phyloP scores from a whole-genome alignment of 1,140 invertebrate genomes.

The Aphaenogaster floridana region DNA sequence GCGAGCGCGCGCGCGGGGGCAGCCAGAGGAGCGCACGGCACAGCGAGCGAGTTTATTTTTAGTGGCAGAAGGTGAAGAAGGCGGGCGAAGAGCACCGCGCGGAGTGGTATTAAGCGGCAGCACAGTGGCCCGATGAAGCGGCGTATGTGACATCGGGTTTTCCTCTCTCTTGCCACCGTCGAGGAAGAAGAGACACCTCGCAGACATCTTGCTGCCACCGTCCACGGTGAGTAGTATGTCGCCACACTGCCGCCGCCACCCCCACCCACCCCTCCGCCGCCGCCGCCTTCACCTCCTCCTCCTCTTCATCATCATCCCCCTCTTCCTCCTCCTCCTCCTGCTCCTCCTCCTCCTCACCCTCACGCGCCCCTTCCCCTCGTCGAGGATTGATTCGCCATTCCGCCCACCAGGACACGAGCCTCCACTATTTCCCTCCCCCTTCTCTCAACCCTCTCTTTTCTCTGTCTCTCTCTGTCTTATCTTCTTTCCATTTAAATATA shows the following conservation, averaged over 20 bases:
- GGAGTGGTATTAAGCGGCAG: constrained; percentile 77
- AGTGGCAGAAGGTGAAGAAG: constrained; percentile 76
- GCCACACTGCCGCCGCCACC: constrained; percentile 41
- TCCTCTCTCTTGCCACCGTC: constrained; percentile 76
- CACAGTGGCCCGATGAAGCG: constrained; percentile 81
- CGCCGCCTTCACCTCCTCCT: neutral
- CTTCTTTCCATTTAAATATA: constrained; percentile 31
- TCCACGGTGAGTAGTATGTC: constrained; percentile 78
- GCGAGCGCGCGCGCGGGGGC: constrained; percentile 56
- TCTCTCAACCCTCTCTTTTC: neutral
- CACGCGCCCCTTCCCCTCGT: constrained; percentile 28
- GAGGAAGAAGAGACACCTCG: constrained; percentile 71
- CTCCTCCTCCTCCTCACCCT: constrained; percentile 18
- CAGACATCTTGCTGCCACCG: constrained; percentile 75
- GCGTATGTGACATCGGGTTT: constrained; percentile 81
- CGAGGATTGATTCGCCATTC: constrained; percentile 77
- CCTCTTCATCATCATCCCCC: neutral
- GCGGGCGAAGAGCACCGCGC: constrained; percentile 74
- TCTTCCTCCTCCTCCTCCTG: neutral
- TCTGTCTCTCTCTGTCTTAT: neutral
- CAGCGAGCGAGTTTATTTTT: constrained; percentile 83
- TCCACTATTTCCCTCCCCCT: constrained; percentile 28
- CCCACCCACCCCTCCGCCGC: constrained; percentile 15
- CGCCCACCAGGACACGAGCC: constrained; percentile 54
- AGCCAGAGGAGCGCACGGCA: constrained; percentile 44